These are phyloP conservation scores for Caenorhabditis remanei DNA, from an alignment of 1,140 invertebrate genomes.

Conservation along the genomic window DNA sequence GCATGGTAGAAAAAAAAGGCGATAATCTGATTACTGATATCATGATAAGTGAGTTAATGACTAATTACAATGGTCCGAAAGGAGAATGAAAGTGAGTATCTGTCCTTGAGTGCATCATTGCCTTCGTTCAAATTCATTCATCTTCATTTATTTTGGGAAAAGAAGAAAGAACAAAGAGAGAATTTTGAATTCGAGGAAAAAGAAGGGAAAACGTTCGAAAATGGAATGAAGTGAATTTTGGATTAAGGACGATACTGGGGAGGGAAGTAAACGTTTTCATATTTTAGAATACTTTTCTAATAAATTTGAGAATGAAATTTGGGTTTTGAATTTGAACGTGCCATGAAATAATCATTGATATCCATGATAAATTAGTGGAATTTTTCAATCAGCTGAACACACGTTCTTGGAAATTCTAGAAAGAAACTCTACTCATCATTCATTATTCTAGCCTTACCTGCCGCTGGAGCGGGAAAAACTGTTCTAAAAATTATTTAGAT, in stretches of 20 bases:
- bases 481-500: too few relatives aligned
- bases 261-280: background rate
- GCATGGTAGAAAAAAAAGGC: background rate
- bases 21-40: constrained; percentile 48
- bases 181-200: background rate
- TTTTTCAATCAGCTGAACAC: too few relatives aligned
- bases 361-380: too few relatives aligned
- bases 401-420: too few relatives aligned
- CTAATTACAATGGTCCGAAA: constrained; percentile 16
- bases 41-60: background rate
- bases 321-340: too few relatives aligned
- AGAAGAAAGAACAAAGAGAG: constrained; percentile 34
- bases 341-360: too few relatives aligned
- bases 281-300: background rate
- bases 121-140: background rate
- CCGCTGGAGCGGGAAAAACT: too few relatives aligned
- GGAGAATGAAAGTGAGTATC: background rate
- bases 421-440: too few relatives aligned
- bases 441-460: too few relatives aligned
- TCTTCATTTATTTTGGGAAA: constrained; percentile 31
- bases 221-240: background rate
- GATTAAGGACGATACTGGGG: background rate
- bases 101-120: constrained; percentile 7
- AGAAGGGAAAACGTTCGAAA: background rate
- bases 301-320: too few relatives aligned